phyloP scores from a whole-genome alignment of 64 coral and sea anemone genomes.

The Catalaphyllia jardinei region DNA sequence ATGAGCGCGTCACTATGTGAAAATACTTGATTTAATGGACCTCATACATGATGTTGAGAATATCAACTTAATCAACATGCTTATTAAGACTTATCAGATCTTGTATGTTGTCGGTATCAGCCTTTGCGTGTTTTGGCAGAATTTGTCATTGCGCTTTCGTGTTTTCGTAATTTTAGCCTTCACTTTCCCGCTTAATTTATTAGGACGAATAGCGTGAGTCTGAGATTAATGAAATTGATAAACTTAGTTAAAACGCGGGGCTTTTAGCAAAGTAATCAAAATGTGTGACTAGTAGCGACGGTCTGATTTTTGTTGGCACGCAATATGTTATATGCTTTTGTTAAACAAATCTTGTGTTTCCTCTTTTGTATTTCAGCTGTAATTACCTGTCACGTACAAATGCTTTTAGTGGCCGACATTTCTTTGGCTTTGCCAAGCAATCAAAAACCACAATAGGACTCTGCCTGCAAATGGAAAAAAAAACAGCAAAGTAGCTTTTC shows the following conservation, averaged over 20 bases:
- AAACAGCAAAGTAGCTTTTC: not conserved
- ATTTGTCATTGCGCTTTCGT: not conserved
- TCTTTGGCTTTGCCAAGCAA: constrained; percentile 38
- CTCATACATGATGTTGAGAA: not conserved
- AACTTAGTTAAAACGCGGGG: not conserved
- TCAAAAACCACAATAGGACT: not conserved
- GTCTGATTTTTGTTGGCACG: constrained; percentile 5
- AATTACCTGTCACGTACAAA: constrained; percentile 36
- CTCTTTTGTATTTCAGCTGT: constrained; percentile 18
- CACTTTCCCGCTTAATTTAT: not conserved
- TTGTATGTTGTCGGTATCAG: constrained; percentile 14
- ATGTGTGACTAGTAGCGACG: constrained; percentile 11
- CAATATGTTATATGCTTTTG: constrained; percentile 33
- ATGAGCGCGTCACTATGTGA: not conserved
- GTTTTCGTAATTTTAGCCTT: not conserved
- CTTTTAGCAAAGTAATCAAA: not conserved
- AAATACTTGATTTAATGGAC: constrained; percentile 24
- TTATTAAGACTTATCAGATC: not conserved
- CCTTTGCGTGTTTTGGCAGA: not conserved
- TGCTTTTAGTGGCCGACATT: constrained; percentile 35
- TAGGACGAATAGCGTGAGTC: constrained; percentile 1
- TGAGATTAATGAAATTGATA: not conserved
- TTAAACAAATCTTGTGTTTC: constrained; percentile 33
- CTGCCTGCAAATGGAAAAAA: too few species aligned
- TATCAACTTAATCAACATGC: constrained; percentile 14